Base-by-base conservation (phyloP, 2,888 invertebrate species). In the Palloptera scutellata region DNA sequence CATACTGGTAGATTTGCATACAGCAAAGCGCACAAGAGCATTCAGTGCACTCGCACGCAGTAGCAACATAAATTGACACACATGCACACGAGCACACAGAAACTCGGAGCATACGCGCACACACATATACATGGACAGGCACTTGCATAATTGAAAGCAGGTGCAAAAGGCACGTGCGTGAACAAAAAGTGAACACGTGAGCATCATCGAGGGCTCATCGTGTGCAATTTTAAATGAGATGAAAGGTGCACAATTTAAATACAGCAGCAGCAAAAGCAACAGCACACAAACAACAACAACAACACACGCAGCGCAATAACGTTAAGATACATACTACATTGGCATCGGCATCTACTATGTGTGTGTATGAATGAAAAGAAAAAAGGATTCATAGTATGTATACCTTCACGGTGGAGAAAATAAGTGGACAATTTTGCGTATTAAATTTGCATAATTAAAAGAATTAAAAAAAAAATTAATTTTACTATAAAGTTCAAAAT, bases 131-230 rank as follows among this genome's bases (percentile, higher is more conserved):
- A 20, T 41, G 40, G 20, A 12, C 53, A 52, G 17, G 17, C 9
- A 15, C 15, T 11, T 61, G 45, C 51, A 51, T 48, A 40, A 55
- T 43, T 40, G 30, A 55, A 54, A 62, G 45, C 73, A 75, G 72
- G 73, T 73, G 74, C 70, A 66, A 71, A 51, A 67, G 67, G 63
- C 74, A 73, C 72, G 75, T 74, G 74, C 68, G 67, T 68, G 6
- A 53, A 61, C 64, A 19, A 45, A 19, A 55, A 51, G 52, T 10
- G n/a, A 59, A 63, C 43, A 55, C 55, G 30, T 53, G 53, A 53
- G n/a, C 30, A 8, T 13, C 30, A 57, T 15, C 15, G 40, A 54
- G 51, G 15, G 8, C 1, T 62, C 12, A 11, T 12, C 15, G 12
- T 62, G 20, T 41, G 42, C 52, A 54, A 43, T 40, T 48, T 42